These are phyloP conservation scores for Tortricodes alternella DNA, from an alignment of 2,888 invertebrate species.

Conservation along the genomic window DNA sequence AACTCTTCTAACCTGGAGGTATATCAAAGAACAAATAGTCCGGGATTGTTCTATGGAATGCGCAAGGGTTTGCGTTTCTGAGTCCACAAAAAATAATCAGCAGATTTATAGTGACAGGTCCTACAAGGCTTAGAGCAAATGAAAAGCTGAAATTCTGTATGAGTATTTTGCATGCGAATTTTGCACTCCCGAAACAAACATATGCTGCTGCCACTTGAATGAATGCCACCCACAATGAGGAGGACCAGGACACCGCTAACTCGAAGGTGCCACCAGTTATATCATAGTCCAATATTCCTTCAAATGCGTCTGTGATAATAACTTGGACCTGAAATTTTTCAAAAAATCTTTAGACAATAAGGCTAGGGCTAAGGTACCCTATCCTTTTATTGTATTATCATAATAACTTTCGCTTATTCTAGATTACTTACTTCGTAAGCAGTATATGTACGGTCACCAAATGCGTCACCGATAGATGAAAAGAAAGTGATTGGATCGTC, in stretches of 20 bases:
- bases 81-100: constrained; percentile 86
- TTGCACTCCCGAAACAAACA: constrained; percentile 86
- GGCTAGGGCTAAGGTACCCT: no score
- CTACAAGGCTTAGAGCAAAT: constrained; percentile 89
- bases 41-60: constrained; percentile 86
- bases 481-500: constrained; percentile 77
- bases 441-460: constrained; percentile 76
- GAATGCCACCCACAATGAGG: constrained; percentile 83
- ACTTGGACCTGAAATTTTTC: constrained; percentile 72
- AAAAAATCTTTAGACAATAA: constrained; percentile 7
- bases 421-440: constrained; percentile 75
- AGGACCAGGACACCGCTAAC: constrained; percentile 55
- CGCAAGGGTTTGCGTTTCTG: constrained; percentile 86
- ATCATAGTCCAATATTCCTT: constrained; percentile 62
- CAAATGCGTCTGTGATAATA: constrained; percentile 56
- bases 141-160: constrained; percentile 95
- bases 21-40: constrained; percentile 94
- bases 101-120: constrained; percentile 88
- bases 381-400: not conserved
- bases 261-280: constrained; percentile 55
- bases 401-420: not conserved
- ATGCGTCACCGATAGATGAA: constrained; percentile 67
- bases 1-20: constrained; percentile 84
- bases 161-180: constrained; percentile 93
- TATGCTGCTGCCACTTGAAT: constrained; percentile 87